These are phyloP conservation scores for Tauraco erythrolophus DNA, from an alignment of 2,113 vertebrate species.

Conservation along the genomic window DNA sequence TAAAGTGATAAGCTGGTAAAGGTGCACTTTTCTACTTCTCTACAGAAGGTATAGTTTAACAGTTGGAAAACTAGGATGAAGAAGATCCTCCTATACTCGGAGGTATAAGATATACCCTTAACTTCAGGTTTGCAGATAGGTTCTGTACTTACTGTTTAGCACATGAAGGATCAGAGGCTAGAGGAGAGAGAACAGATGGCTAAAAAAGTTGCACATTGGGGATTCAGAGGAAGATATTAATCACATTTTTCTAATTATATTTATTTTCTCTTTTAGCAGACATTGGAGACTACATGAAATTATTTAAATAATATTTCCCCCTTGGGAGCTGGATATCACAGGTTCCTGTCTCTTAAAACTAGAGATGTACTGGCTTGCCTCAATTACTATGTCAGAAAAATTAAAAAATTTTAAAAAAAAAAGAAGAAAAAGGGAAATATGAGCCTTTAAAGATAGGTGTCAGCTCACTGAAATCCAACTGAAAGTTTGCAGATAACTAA, in stretches of 20 bases:
- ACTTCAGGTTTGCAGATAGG: background rate
- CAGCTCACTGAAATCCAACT: background rate
- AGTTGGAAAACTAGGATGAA: background rate
- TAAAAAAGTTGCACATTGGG: background rate
- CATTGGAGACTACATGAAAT: background rate
- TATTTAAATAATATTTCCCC: background rate
- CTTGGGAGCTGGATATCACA: background rate
- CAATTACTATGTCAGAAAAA: background rate
- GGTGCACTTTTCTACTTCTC: background rate
- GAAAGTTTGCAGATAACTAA: background rate
- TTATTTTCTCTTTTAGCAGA: background rate
- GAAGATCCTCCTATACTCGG: accelerated
- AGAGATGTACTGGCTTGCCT: background rate
- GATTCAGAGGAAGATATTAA: background rate
- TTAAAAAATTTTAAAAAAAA: background rate
- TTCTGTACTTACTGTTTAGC: background rate
- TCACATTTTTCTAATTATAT: background rate
- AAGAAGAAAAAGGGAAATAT: background rate
- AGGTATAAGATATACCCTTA: background rate
- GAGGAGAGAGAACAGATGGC: background rate
- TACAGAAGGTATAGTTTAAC: background rate
- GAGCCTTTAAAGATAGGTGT: background rate
- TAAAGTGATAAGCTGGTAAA: background rate
- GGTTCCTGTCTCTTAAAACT: background rate
- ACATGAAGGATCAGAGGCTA: background rate